Base-by-base conservation (phyloP, 2,888 invertebrate species). In the Campoplex capitator region DNA sequence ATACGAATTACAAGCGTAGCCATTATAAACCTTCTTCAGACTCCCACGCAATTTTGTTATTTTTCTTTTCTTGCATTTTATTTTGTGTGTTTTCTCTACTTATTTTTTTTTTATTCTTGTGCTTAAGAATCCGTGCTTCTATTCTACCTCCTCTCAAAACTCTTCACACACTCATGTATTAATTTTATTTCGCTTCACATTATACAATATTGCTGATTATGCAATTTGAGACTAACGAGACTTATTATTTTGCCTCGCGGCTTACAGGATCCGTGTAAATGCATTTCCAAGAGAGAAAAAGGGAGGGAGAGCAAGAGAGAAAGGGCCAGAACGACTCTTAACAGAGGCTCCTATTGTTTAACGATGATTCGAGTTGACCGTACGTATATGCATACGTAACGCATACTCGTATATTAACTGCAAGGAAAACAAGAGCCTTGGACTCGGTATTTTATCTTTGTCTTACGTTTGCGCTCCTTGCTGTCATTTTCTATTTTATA, bases 171-270 rank as follows among this genome's bases (percentile, higher is more conserved):
- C 35, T 51, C 35, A 3, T n/a, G 38, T 42, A 18, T 42, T 67
- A 28, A 65, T 32, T 54, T 45, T 75, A 45, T 58, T n/a, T 16
- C 54, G 18, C 73, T 65, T n/a, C 68, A 45, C n/a, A 54, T 80
- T 51, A 77, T 71, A 62, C 51, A 56, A 79, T 83, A 87, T 87
- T 83, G 87, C 87, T 87, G 84, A 87, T 87, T 87, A 87, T 84
- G 82, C 84, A 79, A 87, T 87, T 87, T 87, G 87, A 82, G 82
- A 87, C 87, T 84, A 87, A 87, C 84, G 87, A 87, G 87, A 84
- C 87, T 84, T 79, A 84, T 84, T 87, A 84, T 82, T 83, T 58
- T 68, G 82, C 79, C 82, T 76, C 71, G 75, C 67, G 79, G 82
- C 74, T 75, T 58, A 35, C 48, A 48, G 67, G 62, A 28, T 13